phyloP scores from a whole-genome alignment of 2,797 vertebrate species.

The Mionectes olivaceus region DNA sequence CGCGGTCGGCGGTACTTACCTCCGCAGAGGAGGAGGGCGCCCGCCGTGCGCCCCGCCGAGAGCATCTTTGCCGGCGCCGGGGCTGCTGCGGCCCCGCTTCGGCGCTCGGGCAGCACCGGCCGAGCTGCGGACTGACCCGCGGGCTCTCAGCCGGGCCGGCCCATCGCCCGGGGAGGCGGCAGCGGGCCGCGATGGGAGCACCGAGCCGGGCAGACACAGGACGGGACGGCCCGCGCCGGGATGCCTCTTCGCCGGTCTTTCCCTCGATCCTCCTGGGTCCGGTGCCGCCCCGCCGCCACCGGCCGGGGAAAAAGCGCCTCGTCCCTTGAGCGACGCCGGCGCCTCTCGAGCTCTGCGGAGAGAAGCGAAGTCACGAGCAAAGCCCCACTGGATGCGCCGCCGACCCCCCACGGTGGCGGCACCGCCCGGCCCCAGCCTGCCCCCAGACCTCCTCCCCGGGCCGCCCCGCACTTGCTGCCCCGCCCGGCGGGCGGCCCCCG shows the following conservation, averaged over 20 bases:
- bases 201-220: neutral
- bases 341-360: neutral
- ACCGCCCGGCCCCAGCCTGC: neutral
- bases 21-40: constrained; percentile 42
- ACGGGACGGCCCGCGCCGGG: neutral
- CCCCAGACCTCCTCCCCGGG: constrained; percentile 5
- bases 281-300: neutral
- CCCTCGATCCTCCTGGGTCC: neutral
- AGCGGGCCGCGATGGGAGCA: neutral
- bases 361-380: neutral
- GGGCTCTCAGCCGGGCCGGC: constrained; percentile 32
- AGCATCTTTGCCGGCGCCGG: constrained; percentile 36
- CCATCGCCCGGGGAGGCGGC: neutral
- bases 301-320: neutral
- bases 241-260: neutral
- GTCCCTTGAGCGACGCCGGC: neutral
- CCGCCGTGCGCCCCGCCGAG: neutral
- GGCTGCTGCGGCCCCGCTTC: neutral
- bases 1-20: constrained; percentile 52
- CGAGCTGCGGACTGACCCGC: neutral
- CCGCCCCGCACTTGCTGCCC: neutral
- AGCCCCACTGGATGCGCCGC: neutral
- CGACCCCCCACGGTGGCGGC: neutral
- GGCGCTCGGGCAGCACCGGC: neutral
- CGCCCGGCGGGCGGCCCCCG: neutral